phyloP scores from a whole-genome alignment of 2,888 invertebrate genomes.

The Drosophila hamatofila region DNA sequence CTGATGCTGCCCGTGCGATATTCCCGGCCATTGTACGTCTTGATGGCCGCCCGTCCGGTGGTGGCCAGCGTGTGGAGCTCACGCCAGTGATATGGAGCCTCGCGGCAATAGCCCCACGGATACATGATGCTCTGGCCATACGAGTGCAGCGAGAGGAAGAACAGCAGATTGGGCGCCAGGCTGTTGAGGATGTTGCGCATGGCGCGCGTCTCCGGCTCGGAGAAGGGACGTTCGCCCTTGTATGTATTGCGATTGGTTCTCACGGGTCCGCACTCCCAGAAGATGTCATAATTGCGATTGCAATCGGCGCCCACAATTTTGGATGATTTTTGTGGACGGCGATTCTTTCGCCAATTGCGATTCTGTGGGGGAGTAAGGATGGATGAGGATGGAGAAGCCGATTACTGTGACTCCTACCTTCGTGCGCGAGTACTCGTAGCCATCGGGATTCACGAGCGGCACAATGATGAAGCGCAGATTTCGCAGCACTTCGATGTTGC shows the following conservation, averaged over 20 bases:
- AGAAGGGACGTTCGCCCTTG: slow-evolving; percentile 84
- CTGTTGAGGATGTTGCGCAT: slow-evolving; percentile 79
- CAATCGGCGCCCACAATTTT: slow-evolving; percentile 88
- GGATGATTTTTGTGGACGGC: slow-evolving; percentile 83
- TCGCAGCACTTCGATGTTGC: slow-evolving; percentile 86
- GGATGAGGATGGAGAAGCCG: neutral
- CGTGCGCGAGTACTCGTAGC: slow-evolving; percentile 88
- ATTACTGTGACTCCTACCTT: slow-evolving; percentile 79
- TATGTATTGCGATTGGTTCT: slow-evolving; percentile 78
- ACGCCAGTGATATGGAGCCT: slow-evolving; percentile 73
- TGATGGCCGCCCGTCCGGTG: slow-evolving; percentile 82
- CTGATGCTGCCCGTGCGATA: slow-evolving; percentile 84
- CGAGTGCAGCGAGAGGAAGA: slow-evolving; percentile 84
- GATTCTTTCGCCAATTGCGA: slow-evolving; percentile 88
- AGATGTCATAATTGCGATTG: slow-evolving; percentile 89
- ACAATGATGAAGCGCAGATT: slow-evolving; percentile 89
- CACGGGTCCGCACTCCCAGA: slow-evolving; percentile 86
- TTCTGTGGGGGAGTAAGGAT: slow-evolving; percentile 85
- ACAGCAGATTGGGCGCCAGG: slow-evolving; percentile 77
- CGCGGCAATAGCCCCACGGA: slow-evolving; percentile 84
- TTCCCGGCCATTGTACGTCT: slow-evolving; percentile 80
- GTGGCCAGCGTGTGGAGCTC: slow-evolving; percentile 81
- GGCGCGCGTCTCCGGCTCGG: slow-evolving; percentile 84
- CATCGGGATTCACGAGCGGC: slow-evolving; percentile 90
- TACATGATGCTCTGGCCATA: slow-evolving; percentile 85